phyloP scores from a whole-genome alignment of 1,140 invertebrate genomes.

The Drosophila santomea region DNA sequence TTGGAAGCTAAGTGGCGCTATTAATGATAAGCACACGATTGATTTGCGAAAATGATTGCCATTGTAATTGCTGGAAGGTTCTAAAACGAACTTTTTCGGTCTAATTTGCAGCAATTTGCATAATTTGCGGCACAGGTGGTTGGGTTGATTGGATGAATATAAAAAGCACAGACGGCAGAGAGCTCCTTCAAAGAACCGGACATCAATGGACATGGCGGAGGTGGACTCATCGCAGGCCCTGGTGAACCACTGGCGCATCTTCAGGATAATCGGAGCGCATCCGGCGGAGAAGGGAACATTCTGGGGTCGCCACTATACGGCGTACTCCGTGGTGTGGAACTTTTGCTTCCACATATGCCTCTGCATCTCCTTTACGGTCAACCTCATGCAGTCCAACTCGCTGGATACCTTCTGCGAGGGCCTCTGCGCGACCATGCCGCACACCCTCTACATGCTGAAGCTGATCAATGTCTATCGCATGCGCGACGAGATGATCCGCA shows the following conservation, averaged over 20 bases:
- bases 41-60: slow-evolving; percentile 6
- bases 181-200: background rate
- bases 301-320: slow-evolving; percentile 40
- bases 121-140: slow-evolving; percentile 38
- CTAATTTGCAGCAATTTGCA: slow-evolving; percentile 65
- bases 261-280: slow-evolving; percentile 45
- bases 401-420: slow-evolving; percentile 58
- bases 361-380: slow-evolving; percentile 17
- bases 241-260: slow-evolving; percentile 54
- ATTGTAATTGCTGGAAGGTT: slow-evolving; percentile 10
- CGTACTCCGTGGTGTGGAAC: slow-evolving; percentile 34
- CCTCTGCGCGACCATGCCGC: slow-evolving; percentile 35
- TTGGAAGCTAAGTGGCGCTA: no score
- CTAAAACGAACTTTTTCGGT: slow-evolving; percentile 32
- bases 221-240: slow-evolving; percentile 57
- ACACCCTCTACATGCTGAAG: slow-evolving; percentile 46
- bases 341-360: background rate
- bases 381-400: slow-evolving; percentile 13
- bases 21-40: background rate
- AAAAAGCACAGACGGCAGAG: slow-evolving; percentile 28
- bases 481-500: slow-evolving; percentile 18
- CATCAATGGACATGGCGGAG: background rate
- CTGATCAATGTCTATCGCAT: slow-evolving; percentile 24
- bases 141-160: slow-evolving; percentile 24
- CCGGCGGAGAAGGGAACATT: slow-evolving; percentile 8